Percentiles rank a stretch among this genome's conserved stretches.
Evolutionary conservation across 1,140 invertebrate species (phyloP).

Genomic region (Drosophila suzukii): DNA sequence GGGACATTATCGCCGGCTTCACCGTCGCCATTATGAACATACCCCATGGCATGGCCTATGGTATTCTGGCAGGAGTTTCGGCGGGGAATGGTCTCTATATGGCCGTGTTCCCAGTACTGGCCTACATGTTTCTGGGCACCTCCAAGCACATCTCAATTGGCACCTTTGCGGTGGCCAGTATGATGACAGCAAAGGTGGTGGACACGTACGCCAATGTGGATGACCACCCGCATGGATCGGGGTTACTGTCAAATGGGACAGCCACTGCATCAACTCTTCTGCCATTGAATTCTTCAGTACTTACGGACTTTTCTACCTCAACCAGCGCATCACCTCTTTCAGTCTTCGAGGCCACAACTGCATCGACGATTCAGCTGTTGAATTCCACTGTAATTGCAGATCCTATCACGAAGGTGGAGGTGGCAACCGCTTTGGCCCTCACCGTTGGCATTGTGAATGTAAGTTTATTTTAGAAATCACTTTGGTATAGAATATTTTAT

Average conservation of each 20-base stretch:
- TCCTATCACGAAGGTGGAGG: slow-evolving; percentile 56
- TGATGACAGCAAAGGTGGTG: slow-evolving; percentile 95
- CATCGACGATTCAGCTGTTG: slow-evolving; percentile 1
- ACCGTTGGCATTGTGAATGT: slow-evolving; percentile 74
- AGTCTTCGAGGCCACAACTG: slow-evolving; percentile 6
- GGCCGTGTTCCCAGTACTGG: slow-evolving; percentile 96
- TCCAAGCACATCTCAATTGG: slow-evolving; percentile 97
- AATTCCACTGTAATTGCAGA: slow-evolving; percentile 45
- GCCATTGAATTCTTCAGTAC: slow-evolving; percentile 33
- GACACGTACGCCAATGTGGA: slow-evolving; percentile 66
- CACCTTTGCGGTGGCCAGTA: slow-evolving; percentile 94
- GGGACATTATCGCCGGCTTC: slow-evolving; percentile 91
- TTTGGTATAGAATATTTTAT: background rate
- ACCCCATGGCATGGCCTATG: slow-evolving; percentile 95
- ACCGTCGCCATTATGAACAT: slow-evolving; percentile 97
- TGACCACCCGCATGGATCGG: background rate
- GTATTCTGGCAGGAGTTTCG: slow-evolving; percentile 93
- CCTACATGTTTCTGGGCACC: slow-evolving; percentile 96
- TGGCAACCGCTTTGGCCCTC: slow-evolving; percentile 74
- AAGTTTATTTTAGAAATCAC: slow-evolving; percentile 11
- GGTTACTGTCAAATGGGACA: slow-evolving; percentile 4
- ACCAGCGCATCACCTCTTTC: background rate
- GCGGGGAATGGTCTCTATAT: slow-evolving; percentile 97
- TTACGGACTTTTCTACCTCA: slow-evolving; percentile 39
- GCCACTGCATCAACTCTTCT: background rate